phyloP scores from a whole-genome alignment of 2,797 vertebrate species.

The Hydrocynus forskahlii region DNA sequence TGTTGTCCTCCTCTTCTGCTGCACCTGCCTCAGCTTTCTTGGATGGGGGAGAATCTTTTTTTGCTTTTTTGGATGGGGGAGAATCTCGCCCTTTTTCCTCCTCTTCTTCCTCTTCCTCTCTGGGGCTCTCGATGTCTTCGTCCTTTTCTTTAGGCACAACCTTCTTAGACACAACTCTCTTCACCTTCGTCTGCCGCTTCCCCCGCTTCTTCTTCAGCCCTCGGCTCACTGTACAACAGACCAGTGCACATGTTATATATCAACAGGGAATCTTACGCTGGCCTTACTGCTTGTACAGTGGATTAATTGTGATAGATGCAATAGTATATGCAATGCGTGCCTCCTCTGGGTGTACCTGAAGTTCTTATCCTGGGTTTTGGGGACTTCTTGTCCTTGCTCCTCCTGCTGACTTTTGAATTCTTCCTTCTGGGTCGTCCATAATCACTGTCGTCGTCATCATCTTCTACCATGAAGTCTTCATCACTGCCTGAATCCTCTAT shows the following conservation, averaged over 20 bases:
- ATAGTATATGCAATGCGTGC: neutral
- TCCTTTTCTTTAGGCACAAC: slow-evolving; percentile 89
- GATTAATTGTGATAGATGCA: neutral
- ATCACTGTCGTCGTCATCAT: slow-evolving; percentile 94
- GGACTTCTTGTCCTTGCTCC: slow-evolving; percentile 95
- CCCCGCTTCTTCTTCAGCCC: slow-evolving; percentile 94
- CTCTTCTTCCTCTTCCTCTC: slow-evolving; percentile 77
- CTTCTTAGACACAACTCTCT: slow-evolving; percentile 89
- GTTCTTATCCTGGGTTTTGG: slow-evolving; percentile 97
- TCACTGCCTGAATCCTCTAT: slow-evolving; percentile 87
- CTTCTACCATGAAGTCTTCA: slow-evolving; percentile 97
- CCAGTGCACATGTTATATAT: neutral
- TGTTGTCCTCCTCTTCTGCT: slow-evolving; percentile 65
- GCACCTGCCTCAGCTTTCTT: slow-evolving; percentile 68
- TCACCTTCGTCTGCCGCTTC: slow-evolving; percentile 87
- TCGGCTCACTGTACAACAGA: slow-evolving; percentile 83
- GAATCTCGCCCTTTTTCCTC: slow-evolving; percentile 52
- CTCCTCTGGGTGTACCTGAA: slow-evolving; percentile 81
- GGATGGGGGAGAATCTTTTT: slow-evolving; percentile 82
- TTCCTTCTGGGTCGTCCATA: slow-evolving; percentile 96
- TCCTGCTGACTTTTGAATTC: slow-evolving; percentile 93
- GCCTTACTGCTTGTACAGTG: neutral
- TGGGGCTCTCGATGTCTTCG: slow-evolving; percentile 79
- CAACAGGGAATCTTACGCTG: neutral
- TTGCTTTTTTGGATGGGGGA: slow-evolving; percentile 67